Evolutionary conservation across 2,797 vertebrate genomes (phyloP), one percentile per base, ranked within the genome.

Genomic region (Anisognathus igniventris): DNA sequence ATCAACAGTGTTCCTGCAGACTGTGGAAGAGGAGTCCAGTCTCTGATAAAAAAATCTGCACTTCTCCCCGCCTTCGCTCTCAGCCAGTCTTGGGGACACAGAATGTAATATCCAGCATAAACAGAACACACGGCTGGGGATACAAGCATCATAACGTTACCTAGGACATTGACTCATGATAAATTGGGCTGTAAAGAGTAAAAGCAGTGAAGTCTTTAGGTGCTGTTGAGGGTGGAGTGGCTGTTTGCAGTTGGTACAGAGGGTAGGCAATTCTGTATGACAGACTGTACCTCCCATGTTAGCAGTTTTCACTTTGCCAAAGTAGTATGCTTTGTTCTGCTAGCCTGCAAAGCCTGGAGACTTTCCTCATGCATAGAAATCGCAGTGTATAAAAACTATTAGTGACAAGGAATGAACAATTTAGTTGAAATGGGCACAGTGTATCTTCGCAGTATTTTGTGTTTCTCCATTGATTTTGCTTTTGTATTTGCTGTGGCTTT

Each of bases 361-460:
- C 56, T 30, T 60, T 8, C 20, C 16, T 0, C 0, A 1, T 51
- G 21, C 24, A 2, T 12, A 40, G 44, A 53, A 60, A 48, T 53
- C 12, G 20, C 22, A 18, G 3, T 14, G 9, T 35, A 7, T 7
- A 23, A 35, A 68, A 66, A 27, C 9, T 28, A 0, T 13, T 39
- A 31, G 23, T 54, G 24, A 22, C 33, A 28, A 71, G 53, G 40
- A 73, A 57, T 50, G 27, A 51, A 61, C 20, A 22, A 4, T 64
- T 47, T 31, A 20, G 17, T 83, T 87, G 47, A 80, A 71, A 64
- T 33, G 22, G 14, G 11, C 17, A 10, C 28, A 23, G 4, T 45
- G 11, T 37, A 7, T 42, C 45, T 58, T 64, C 21, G 17, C 25
- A 27, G 2, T 57, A 17, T n/a, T 75, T 64, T 71, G 6, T 22